Evolutionary conservation across 35 echinoderm and acorn worm species (phyloP).

Genomic region (Amphiura filiformis): DNA sequence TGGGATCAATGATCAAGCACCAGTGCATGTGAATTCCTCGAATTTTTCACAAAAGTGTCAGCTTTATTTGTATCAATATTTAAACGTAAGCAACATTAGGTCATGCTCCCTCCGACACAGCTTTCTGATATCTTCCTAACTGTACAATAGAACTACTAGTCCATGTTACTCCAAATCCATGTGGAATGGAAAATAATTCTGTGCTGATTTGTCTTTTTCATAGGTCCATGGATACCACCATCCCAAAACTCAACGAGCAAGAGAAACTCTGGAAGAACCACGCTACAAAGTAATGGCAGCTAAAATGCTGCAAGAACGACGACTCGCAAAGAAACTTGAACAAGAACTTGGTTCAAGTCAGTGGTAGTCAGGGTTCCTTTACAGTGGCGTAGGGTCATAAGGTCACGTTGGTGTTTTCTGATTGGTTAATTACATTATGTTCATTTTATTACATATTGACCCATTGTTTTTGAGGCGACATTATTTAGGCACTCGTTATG

Average conservation of each 20-base stretch:
- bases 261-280: slow-evolving; percentile 21
- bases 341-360: background rate
- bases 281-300: background rate
- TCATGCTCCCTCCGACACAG: background rate
- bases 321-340: background rate
- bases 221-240: slow-evolving; percentile 83
- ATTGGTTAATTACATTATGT: no score
- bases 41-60: no score
- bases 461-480: no score
- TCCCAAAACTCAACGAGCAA: slow-evolving; percentile 53
- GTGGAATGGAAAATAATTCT: background rate
- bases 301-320: background rate
- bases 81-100: no score
- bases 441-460: no score
- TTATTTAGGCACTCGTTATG: no score
- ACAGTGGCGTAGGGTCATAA: no score
- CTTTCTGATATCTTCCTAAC: background rate
- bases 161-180: background rate
- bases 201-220: background rate
- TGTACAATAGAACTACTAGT: background rate
- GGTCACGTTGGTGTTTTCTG: no score
- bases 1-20: no score
- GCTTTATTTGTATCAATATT: no score
- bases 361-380: no score
- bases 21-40: background rate